Conservation (phyloP, 2,797 vertebrate species). For the Crax fasciolata region DNA sequence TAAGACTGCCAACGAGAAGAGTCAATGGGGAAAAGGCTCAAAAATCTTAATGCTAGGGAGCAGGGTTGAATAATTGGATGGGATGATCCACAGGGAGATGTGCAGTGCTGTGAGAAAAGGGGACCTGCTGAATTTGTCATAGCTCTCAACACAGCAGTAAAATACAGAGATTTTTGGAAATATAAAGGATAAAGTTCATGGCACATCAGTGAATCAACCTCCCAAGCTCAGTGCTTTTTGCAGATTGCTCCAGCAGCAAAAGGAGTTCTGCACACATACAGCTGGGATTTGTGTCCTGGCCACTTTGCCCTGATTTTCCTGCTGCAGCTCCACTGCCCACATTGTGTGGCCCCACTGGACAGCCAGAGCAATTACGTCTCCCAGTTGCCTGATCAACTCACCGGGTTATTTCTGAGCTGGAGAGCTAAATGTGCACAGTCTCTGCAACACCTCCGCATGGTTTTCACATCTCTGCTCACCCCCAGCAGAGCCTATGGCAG, state of each 20-base stretch:
- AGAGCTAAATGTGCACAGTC: not conserved
- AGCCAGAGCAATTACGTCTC: not conserved
- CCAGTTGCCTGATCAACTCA: not conserved
- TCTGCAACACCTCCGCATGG: not conserved
- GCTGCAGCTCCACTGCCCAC: not conserved
- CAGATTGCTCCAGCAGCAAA: not conserved
- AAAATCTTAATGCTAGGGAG: not conserved
- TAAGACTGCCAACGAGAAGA: not conserved
- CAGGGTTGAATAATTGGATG: not conserved
- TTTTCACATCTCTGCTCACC: not conserved
- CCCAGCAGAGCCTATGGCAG: not conserved
- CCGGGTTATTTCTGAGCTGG: not conserved
- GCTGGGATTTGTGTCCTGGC: not conserved
- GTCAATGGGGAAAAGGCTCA: not conserved
- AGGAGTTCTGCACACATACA: not conserved
- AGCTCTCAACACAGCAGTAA: not conserved
- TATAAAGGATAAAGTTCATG: not conserved
- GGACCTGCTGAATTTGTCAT: not conserved
- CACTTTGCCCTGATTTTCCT: accelerated
- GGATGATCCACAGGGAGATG: not conserved
- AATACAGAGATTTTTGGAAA: not conserved
- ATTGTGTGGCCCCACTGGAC: not conserved
- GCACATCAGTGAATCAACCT: not conserved
- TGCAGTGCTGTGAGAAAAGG: not conserved
- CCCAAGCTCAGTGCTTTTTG: not conserved